Conservation (phyloP, 2,888 invertebrate species). For the Pediacus dermestoides region DNA sequence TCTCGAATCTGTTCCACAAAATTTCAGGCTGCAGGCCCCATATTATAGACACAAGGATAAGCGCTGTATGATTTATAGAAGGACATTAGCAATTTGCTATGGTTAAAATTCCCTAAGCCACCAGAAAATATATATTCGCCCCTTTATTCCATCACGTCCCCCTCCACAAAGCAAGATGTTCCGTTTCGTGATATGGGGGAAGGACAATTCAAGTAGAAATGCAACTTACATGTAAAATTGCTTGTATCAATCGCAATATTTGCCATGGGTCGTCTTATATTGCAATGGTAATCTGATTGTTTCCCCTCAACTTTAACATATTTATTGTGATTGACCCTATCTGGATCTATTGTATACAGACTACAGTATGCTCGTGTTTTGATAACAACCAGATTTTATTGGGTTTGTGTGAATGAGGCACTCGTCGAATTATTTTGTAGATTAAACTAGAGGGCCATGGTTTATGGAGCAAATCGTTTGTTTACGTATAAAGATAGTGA, state of each 20-base stretch:
- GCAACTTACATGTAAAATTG: conserved; percentile 17
- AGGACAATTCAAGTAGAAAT: background rate
- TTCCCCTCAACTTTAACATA: conserved; percentile 39
- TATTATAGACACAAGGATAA: too few species aligned
- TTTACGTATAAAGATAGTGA: too few species aligned
- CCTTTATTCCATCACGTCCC: conserved; percentile 17
- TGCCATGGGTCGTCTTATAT: conserved; percentile 43
- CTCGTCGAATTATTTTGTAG: too few species aligned
- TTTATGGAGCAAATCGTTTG: too few species aligned
- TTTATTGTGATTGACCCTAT: conserved; percentile 37
- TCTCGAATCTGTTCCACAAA: too few species aligned
- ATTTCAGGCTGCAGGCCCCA: too few species aligned
- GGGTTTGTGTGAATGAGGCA: too few species aligned
- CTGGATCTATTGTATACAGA: too few species aligned
- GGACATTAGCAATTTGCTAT: conserved; percentile 35
- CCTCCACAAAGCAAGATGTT: conserved; percentile 22
- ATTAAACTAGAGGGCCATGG: too few species aligned
- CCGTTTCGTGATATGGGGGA: conserved; percentile 15
- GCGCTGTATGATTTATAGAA: conserved; percentile 33
- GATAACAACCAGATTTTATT: too few species aligned
- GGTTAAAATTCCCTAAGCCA: conserved; percentile 31
- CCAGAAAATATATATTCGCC: conserved; percentile 28
- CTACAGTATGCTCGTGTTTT: conserved; percentile 35
- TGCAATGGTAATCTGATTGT: conserved; percentile 42
- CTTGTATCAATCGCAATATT: conserved; percentile 35